Conservation (phyloP, 2,797 vertebrate genomes). For the Adrianichthys oophorus region DNA sequence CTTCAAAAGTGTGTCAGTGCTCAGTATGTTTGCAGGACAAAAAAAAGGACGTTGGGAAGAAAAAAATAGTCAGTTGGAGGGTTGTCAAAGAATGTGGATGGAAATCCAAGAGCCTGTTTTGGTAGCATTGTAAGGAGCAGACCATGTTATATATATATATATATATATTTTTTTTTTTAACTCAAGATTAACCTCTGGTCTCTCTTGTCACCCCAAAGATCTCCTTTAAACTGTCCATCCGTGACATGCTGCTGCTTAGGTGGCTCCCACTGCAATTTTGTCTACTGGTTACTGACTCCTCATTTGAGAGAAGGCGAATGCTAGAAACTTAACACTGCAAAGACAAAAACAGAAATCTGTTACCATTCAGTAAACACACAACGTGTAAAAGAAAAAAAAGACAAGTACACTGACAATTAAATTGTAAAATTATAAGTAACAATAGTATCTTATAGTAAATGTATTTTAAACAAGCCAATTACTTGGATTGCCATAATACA, state of each 20-base stretch:
- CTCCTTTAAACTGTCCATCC: conserved; percentile 73
- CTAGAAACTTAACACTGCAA: conserved; percentile 87
- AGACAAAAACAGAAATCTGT: conserved; percentile 76
- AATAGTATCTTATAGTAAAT: conserved; percentile 17
- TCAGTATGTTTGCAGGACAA: conserved; percentile 65
- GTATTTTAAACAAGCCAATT: conserved; percentile 35
- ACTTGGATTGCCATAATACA: conserved; percentile 25
- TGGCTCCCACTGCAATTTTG: conserved; percentile 74
- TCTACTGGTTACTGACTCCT: conserved; percentile 78
- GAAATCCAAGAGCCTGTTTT: conserved; percentile 83
- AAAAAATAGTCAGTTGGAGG: conserved; percentile 47
- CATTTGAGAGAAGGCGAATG: conserved; percentile 77
- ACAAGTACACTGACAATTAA: conserved; percentile 15
- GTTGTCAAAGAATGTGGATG: conserved; percentile 69
- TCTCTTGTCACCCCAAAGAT: conserved; percentile 72
- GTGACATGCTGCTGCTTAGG: conserved; percentile 64
- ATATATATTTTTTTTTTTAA: conserved; percentile 23
- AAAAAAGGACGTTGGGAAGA: not conserved
- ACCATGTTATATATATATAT: conserved; percentile 53
- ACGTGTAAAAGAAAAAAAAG: conserved; percentile 23
- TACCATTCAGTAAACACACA: conserved; percentile 38
- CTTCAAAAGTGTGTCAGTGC: conserved; percentile 74
- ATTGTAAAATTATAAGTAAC: conserved; percentile 12
- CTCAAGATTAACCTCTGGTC: conserved; percentile 68
- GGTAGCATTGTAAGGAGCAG: conserved; percentile 81